Conservation (phyloP, 2,113 vertebrate species). For the Neoarius graeffei region DNA sequence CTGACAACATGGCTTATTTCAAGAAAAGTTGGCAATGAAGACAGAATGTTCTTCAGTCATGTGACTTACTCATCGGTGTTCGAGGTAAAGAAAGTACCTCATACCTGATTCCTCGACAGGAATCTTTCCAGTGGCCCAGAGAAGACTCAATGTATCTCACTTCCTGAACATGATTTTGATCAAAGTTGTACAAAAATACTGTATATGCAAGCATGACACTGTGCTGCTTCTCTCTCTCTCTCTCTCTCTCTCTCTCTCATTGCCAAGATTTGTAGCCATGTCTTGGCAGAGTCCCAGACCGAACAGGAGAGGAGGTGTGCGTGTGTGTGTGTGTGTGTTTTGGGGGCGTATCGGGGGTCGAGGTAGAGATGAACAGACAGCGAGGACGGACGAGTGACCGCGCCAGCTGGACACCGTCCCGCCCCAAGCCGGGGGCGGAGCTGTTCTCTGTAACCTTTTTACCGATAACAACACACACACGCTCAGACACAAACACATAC, state of each 20-base stretch:
- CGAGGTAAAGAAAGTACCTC: background rate
- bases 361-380: slow-evolving; percentile 58
- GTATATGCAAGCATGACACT: background rate
- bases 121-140: background rate
- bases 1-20: no score
- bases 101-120: background rate
- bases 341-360: slow-evolving; percentile 59
- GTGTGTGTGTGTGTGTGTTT: slow-evolving; percentile 55
- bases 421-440: slow-evolving; percentile 53
- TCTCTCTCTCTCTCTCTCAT: slow-evolving; percentile 28
- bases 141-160: background rate
- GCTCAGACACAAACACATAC: slow-evolving; percentile 35
- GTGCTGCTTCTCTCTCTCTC: slow-evolving; percentile 18
- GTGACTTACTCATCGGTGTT: background rate
- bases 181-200: background rate
- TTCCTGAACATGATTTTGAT: background rate
- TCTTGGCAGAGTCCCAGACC: slow-evolving; percentile 66
- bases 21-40: no score
- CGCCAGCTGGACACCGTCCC: slow-evolving; percentile 74
- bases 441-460: slow-evolving; percentile 64
- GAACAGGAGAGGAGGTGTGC: slow-evolving; percentile 42
- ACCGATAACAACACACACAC: slow-evolving; percentile 54
- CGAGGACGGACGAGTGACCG: slow-evolving; percentile 33
- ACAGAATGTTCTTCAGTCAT: background rate
- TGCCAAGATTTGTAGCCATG: slow-evolving; percentile 59